Evolutionary conservation across 2,113 vertebrate species (phyloP).

Genomic region (Gasterosteus nipponicus): DNA sequence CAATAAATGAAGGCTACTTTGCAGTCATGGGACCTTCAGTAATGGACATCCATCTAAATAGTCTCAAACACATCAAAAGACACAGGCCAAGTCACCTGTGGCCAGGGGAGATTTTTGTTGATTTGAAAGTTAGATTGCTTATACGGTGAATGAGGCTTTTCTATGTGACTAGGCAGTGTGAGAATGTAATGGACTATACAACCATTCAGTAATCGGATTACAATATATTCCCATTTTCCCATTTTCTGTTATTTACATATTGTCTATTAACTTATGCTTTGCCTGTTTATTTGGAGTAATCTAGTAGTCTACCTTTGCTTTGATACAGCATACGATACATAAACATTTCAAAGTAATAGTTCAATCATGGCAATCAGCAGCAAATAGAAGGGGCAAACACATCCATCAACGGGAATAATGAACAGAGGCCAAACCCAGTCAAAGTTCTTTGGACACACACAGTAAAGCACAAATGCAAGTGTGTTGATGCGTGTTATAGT

Average conservation of each 20-base stretch:
- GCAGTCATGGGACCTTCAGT: conserved; percentile 1
- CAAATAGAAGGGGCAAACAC: conserved; percentile 48
- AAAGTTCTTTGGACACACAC: conserved; percentile 68
- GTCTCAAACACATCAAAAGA: conserved; percentile 25
- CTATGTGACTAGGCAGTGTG: conserved; percentile 16
- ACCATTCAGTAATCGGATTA: conserved; percentile 22
- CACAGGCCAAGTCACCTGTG: conserved; percentile 62
- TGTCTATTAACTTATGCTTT: neutral
- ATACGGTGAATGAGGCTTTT: conserved; percentile 52
- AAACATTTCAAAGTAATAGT: conserved; percentile 33
- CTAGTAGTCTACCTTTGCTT: neutral
- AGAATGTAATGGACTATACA: conserved; percentile 30
- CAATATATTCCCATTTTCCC: neutral
- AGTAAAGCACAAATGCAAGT: conserved; percentile 61
- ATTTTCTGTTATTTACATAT: too few relatives aligned
- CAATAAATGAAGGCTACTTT: conserved; percentile 10
- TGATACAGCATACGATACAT: neutral
- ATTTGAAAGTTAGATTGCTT: conserved; percentile 73
- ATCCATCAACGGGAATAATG: conserved; percentile 46
- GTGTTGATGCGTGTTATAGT: conserved; percentile 73
- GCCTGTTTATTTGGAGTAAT: neutral
- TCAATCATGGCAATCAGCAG: conserved; percentile 35
- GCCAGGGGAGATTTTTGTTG: conserved; percentile 64
- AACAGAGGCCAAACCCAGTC: conserved; percentile 60
- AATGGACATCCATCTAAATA: conserved; percentile 36